These are phyloP conservation scores for Fulica atra DNA, from an alignment of 2,113 vertebrate species.

Conservation along the genomic window DNA sequence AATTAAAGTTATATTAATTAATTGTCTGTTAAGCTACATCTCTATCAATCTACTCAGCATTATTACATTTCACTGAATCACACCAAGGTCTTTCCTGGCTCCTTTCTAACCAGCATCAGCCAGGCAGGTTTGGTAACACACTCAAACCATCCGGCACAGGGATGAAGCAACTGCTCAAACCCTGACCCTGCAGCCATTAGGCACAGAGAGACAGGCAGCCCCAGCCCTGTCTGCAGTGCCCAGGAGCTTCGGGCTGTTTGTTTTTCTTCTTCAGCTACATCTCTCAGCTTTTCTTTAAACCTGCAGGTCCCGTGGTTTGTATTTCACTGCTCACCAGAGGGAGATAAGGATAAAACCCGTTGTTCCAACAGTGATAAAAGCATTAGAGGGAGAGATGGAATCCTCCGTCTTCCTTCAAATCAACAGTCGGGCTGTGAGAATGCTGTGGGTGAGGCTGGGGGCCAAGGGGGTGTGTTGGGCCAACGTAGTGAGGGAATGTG, in stretches of 20 bases:
- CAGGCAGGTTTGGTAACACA: no score
- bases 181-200: not conserved
- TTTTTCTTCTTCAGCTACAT: not conserved
- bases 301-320: not conserved
- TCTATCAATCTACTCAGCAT: no score
- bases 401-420: not conserved
- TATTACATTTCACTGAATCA: no score
- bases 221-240: not conserved
- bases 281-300: not conserved
- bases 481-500: not conserved
- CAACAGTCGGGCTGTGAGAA: not conserved
- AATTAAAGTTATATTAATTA: no score
- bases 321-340: not conserved
- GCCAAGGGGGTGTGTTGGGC: not conserved
- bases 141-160: no score
- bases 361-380: not conserved
- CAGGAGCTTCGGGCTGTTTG: not conserved
- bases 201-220: not conserved
- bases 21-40: no score
- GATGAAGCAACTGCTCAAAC: no score
- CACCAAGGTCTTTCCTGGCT: no score
- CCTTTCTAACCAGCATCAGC: no score
- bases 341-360: not conserved
- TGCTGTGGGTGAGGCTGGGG: accelerated
- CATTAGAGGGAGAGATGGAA: not conserved